phyloP scores from a whole-genome alignment of 2,113 vertebrate species.

The Lepisosteus oculatus region DNA sequence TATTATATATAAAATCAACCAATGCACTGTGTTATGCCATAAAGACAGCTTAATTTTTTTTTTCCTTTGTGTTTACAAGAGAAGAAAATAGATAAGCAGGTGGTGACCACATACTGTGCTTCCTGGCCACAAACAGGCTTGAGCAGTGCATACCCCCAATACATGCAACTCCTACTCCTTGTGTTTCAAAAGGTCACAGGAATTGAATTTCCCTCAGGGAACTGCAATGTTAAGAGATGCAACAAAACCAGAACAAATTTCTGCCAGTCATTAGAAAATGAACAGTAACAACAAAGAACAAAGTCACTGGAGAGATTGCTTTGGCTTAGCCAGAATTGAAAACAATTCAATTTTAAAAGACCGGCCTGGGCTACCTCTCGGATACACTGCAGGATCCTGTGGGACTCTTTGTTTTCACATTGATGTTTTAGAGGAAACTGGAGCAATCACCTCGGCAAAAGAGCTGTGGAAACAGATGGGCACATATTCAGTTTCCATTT shows the following conservation, averaged over 20 bases:
- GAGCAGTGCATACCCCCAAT: too few species aligned
- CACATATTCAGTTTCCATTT: background rate
- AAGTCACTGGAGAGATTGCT: too few species aligned
- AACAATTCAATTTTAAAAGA: too few species aligned
- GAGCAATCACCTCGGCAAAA: background rate
- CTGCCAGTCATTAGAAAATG: background rate
- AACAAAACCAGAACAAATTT: background rate
- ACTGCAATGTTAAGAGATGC: background rate
- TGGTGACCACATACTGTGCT: too few species aligned
- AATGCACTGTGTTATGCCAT: too few species aligned
- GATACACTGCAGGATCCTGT: background rate
- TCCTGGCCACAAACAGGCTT: too few species aligned
- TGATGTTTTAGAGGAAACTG: background rate
- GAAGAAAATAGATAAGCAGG: too few species aligned
- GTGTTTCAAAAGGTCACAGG: background rate
- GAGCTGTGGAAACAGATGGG: slow-evolving; percentile 14
- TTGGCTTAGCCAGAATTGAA: too few species aligned
- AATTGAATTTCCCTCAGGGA: background rate
- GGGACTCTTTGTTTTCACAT: background rate
- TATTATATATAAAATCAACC: too few species aligned
- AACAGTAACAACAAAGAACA: background rate
- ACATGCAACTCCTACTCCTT: background rate
- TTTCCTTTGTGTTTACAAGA: too few species aligned
- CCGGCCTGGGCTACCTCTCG: too few species aligned
- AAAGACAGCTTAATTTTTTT: too few species aligned